Percentiles rank a stretch among this genome's conserved stretches.
These are phyloP conservation scores for Cacoxenus indagator DNA, from an alignment of 2,888 invertebrate species.

Conservation along the genomic window DNA sequence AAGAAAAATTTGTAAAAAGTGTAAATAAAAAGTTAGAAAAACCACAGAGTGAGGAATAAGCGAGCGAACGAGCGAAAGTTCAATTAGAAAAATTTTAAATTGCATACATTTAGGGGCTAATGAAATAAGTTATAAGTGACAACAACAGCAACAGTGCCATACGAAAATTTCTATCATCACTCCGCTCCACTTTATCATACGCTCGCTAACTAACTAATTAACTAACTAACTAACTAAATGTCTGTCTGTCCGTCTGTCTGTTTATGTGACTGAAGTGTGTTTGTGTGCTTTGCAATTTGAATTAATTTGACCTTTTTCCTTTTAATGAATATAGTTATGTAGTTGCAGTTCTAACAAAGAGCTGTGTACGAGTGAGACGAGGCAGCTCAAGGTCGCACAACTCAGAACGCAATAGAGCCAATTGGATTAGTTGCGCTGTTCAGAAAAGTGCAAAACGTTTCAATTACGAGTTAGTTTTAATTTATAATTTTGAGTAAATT, in stretches of 20 bases:
- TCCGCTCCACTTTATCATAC: too few species aligned
- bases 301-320: slow-evolving; percentile 53
- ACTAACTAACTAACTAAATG: not conserved
- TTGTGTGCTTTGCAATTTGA: slow-evolving; percentile 53
- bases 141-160: slow-evolving; percentile 44
- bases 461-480: not conserved
- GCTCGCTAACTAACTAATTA: too few species aligned
- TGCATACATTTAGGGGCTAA: slow-evolving; percentile 63
- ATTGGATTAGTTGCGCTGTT: not conserved
- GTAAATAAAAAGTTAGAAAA: not conserved
- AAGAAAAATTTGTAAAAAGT: too few species aligned
- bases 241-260: slow-evolving; percentile 24
- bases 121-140: slow-evolving; percentile 60
- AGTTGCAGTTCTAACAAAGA: too few species aligned
- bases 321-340: too few species aligned
- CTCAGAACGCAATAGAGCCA: not conserved
- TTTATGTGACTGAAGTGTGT: slow-evolving; percentile 15
- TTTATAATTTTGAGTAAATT: slow-evolving; percentile 8
- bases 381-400: slow-evolving; percentile 43
- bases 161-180: too few species aligned
- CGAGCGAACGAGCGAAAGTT: slow-evolving; percentile 46
- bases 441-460: not conserved
- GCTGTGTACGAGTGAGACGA: slow-evolving; percentile 49
- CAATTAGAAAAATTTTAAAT: slow-evolving; percentile 64
- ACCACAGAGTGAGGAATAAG: not conserved